Base-by-base conservation (phyloP, 2,797 vertebrate genomes). In the Cyclura pinguis region DNA sequence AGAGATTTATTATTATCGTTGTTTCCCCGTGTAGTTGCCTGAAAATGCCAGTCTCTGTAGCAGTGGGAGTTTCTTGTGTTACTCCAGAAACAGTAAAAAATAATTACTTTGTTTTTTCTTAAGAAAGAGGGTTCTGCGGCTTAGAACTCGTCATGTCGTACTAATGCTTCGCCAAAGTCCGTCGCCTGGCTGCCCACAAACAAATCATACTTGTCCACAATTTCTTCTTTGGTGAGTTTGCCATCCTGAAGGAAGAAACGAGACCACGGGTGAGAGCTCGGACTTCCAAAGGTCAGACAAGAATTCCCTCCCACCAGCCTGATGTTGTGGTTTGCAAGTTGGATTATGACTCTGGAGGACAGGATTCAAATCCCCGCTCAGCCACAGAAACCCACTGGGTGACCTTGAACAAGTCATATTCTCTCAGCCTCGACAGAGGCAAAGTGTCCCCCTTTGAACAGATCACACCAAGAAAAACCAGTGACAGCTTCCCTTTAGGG, bases 131-230 rank as follows among this genome's bases (percentile, higher is more conserved):
- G 80, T 93, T 59, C 80, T 92, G 88, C 78, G 88, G 91, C 89
- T 96, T 97, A 99, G 94, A 99, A 98, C 92, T 99, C 99, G 32
- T 99, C 98, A 2, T 99, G 99, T 78, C 97, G 97, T 93, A 98
- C 97, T 94, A 99, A 95, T 1, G 98, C 98, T 91, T 98, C 98
- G 1, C 99, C 98, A 18, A 98, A 99, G 96, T 99, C 98, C 24
- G 98, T 99, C 92, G 98, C 98, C 96, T 99, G 98, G 95, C 98
- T 99, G 77, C 98, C 99, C 88, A 99, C 99, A 91, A 99, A 99
- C 93, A 99, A 94, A 82, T 99, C 98, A 0, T 98, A 98, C 89
- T 99, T 99, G 91, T 98, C 97, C 67, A 99, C 96, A 74, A 99
- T 98, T 95, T 99, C 98, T 89, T 98, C 96, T 94, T 97, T 98